These are phyloP conservation scores for Synanthedon myopaeformis DNA, from an alignment of 2,888 invertebrate species.

Conservation along the genomic window DNA sequence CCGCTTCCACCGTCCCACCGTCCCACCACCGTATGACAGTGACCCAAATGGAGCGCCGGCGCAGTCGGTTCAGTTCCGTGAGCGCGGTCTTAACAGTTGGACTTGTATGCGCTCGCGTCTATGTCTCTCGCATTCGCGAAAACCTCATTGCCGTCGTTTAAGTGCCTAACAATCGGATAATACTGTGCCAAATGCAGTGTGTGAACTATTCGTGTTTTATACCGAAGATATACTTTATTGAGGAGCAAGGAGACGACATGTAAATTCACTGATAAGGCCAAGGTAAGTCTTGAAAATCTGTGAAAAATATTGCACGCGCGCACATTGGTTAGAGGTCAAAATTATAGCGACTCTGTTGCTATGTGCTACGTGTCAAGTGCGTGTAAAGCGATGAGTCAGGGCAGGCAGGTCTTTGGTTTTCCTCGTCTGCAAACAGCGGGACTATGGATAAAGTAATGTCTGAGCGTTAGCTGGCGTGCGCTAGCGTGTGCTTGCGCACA, in stretches of 20 bases:
- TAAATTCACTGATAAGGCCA: not conserved
- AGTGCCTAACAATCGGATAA: slow-evolving; percentile 55
- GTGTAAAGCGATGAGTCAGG: slow-evolving; percentile 46
- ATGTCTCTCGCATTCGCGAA: slow-evolving; percentile 20
- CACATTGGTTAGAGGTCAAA: slow-evolving; percentile 13
- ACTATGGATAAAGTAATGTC: slow-evolving; percentile 34
- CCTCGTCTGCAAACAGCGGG: slow-evolving; percentile 49
- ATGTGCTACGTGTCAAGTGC: slow-evolving; percentile 17
- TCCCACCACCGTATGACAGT: slow-evolving; percentile 65
- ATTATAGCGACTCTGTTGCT: slow-evolving; percentile 2
- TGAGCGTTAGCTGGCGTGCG: slow-evolving; percentile 18
- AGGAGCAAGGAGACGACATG: too few species aligned
- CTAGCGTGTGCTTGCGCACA: slow-evolving; percentile 11
- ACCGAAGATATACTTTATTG: not conserved
- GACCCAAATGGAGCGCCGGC: slow-evolving; percentile 67
- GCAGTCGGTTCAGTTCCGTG: slow-evolving; percentile 62
- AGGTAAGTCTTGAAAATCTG: slow-evolving; percentile 15
- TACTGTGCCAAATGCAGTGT: slow-evolving; percentile 55
- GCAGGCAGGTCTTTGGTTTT: slow-evolving; percentile 55
- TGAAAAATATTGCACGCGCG: slow-evolving; percentile 26
- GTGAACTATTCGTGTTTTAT: slow-evolving; percentile 24
- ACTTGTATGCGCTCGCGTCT: slow-evolving; percentile 14
- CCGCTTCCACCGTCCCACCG: slow-evolving; percentile 39
- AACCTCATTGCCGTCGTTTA: slow-evolving; percentile 34
- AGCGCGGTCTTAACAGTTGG: slow-evolving; percentile 19